Evolutionary conservation across 2,888 invertebrate species (phyloP), one percentile per base, ranked within the genome.

Genomic region (Brachypalpus laphriformis): DNA sequence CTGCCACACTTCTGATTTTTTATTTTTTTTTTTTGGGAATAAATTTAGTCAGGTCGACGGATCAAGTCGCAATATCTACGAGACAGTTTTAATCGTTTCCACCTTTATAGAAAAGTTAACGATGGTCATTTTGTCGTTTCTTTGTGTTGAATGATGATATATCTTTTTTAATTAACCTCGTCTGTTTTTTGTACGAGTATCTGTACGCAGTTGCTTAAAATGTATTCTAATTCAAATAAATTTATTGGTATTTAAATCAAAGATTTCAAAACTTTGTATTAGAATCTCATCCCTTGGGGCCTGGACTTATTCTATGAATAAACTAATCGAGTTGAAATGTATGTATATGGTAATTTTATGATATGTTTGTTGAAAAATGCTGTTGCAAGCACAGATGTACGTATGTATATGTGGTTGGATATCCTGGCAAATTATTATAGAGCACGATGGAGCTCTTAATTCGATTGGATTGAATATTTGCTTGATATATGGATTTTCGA

Each of bases 11-110:
- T 34, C 18, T 31, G 11, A 16, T 2, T 37, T 37, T 20, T 57
- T 9, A 16, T 18, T 61, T 34, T 31, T 28, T 49, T 65, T 49
- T 65, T 34, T 37, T n/a, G 49, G 20, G 22, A 34, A 49, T 34
- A 16, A 25, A 28, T 31, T 63, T 20, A 65, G 49, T 22, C 20
- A 22, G 65, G 65, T 37, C 49, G 16, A 9, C 4, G 11, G 65
- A 37, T 65, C 65, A 65, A 65, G 65, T 47, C 47, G 63, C 61
- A 51, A 37, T 37, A 57, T 37, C 22, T 20, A 22, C 65, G 65
- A 49, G 49, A 65, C 65, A 37, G 37, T 65, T 65, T 65, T 65
- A 65, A 51, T 65, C 14, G 47, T 45, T 47, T 47, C 31, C 63
- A 63, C 63, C 47, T 63, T 63, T 61, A 40, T 45, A 45, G 16